Base-by-base conservation (phyloP, 1,140 invertebrate species). In the Cydia pomonella region DNA sequence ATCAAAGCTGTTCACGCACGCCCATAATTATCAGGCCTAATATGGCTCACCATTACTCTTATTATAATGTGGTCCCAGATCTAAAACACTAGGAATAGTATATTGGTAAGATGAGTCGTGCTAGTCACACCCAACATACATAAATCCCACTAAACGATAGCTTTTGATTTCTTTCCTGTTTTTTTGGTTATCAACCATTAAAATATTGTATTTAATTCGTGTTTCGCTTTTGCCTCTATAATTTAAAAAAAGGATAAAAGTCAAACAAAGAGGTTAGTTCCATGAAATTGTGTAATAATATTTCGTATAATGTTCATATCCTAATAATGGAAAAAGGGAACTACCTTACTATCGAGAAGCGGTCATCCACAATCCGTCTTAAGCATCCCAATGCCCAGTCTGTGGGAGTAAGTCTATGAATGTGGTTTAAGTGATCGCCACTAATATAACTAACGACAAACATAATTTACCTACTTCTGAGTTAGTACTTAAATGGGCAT, bases 351-450 rank as follows among this genome's bases (percentile, higher is more conserved):
- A 33, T 33, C 29, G 29, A 41, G 10, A 12, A 41, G 38, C 38
- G 12, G 9, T 1, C 38, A 5, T 41, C 38, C 38, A 41, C 38
- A 12, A 13, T 41, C 10, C 29, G 1, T 10, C 0, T 6, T 59
- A 21, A 53, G 18, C 50, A 59, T 21, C 50, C 21, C n/a, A 59
- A 59, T 59, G 16, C 6, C 6, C 4, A 21, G 50, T 59, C 50
- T 59, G 23, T 6, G 7, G 47, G n/a, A 7, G 6, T 9, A 9
- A 21, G 50, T 59, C 50, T 59, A 23, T 59, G 50, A 59, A 59
- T 59, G 50, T 59, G 50, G 50, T 59, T 59, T 59, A 23, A 59
- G 7, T 59, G 50, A 59, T 59, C 50, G 50, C n/a, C 16, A 59
- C 50, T 59, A 59, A 50, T 50, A 59, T 4, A 59, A 23, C 50